A percentile compares a stretch with the other conserved stretches of the same genome.
phyloP scores from a whole-genome alignment of 2,113 vertebrate genomes.

The Anolis carolinensis region DNA sequence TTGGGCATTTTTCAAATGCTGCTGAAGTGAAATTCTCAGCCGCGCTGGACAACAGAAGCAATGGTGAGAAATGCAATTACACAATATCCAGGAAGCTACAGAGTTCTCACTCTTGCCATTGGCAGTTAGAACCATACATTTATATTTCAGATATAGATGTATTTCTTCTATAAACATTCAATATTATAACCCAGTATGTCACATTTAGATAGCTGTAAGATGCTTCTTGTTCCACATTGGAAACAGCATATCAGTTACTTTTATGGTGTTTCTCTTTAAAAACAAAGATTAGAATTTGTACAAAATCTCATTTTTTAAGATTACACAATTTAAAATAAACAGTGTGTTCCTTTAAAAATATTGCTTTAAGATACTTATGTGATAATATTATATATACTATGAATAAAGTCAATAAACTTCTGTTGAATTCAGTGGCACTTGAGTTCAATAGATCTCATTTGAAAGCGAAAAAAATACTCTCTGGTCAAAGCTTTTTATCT shows the following conservation, averaged over 20 bases:
- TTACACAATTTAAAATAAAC: neutral
- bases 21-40: no score
- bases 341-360: neutral
- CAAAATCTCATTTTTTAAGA: neutral
- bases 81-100: no score
- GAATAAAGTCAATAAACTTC: rapidly evolving
- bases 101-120: no score
- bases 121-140: no score
- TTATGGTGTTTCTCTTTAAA: neutral
- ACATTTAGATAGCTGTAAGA: no score
- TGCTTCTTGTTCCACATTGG: neutral
- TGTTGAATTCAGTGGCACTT: rapidly evolving
- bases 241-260: neutral
- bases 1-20: no score
- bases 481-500: neutral
- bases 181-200: neutral
- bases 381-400: neutral
- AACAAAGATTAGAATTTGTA: neutral
- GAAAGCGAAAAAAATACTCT: neutral
- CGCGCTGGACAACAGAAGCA: no score
- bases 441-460: neutral
- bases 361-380: neutral
- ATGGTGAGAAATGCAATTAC: no score
- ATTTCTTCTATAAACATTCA: no score
- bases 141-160: no score